phyloP scores from a whole-genome alignment of 2,888 invertebrate genomes.

The Elgonia sp. region DNA sequence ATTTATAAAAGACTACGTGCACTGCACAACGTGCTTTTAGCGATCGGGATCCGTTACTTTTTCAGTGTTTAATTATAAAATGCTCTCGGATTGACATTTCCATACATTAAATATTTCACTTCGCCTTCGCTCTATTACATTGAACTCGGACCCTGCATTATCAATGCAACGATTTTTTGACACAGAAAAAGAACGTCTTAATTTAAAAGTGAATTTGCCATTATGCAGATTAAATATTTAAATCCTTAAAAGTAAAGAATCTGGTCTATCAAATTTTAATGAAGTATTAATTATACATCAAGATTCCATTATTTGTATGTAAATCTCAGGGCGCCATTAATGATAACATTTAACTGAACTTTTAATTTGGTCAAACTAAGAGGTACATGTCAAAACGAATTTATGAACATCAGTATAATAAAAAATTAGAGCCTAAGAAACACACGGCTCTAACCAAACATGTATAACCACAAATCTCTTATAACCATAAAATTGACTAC shows the following conservation, averaged over 20 bases:
- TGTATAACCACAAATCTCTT: no score
- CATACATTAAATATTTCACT: constrained; percentile 26
- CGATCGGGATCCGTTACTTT: constrained; percentile 13
- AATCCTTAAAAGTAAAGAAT: constrained; percentile 20
- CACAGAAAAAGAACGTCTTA: constrained; percentile 1
- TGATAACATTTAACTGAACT: no score
- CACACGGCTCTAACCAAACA: no score
- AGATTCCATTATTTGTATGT: no score
- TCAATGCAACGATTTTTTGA: constrained; percentile 30
- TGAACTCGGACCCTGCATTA: constrained; percentile 5
- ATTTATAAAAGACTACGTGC: constrained; percentile 29
- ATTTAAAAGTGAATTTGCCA: constrained; percentile 19
- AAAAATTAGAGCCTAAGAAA: no score
- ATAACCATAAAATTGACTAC: no score
- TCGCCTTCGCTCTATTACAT: constrained; percentile 3
- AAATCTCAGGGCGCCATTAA: no score
- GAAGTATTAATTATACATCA: no score
- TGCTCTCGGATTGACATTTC: constrained; percentile 7
- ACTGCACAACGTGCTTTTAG: neutral
- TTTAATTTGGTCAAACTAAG: no score
- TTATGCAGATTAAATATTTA: constrained; percentile 38
- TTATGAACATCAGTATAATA: no score
- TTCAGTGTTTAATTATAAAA: constrained; percentile 31
- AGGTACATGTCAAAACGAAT: no score
- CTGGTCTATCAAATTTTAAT: constrained; percentile 7